These are phyloP conservation scores for Dromiciops gliroides DNA, from an alignment of 2,113 vertebrate genomes.

Conservation along the genomic window DNA sequence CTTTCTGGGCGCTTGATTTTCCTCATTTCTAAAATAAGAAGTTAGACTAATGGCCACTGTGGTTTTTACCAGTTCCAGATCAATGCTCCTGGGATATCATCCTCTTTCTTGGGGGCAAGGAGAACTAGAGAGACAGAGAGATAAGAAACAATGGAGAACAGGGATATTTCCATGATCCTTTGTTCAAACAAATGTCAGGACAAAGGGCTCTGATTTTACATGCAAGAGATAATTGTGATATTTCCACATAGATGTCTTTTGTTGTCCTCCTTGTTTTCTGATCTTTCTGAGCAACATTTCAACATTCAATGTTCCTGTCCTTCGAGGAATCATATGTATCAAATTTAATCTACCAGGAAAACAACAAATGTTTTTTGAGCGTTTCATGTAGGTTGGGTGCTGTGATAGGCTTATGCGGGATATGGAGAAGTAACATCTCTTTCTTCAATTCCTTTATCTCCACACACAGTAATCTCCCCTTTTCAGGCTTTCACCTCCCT, in stretches of 20 bases:
- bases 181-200: neutral
- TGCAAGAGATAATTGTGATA: constrained; percentile 4
- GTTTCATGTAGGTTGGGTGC: neutral
- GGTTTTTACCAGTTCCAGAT: neutral
- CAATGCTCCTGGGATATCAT: neutral
- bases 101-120: neutral
- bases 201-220: constrained; percentile 2
- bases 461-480: neutral
- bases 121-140: neutral
- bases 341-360: constrained; percentile 18
- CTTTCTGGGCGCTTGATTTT: neutral
- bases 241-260: neutral
- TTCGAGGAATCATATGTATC: neutral
- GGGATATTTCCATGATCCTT: neutral
- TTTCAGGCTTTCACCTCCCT: neutral
- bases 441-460: neutral
- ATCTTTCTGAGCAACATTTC: neutral
- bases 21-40: neutral
- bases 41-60: neutral
- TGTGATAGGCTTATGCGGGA: neutral
- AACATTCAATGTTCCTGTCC: neutral
- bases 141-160: neutral
- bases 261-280: neutral
- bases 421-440: neutral
- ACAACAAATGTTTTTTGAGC: neutral